Percentiles rank a stretch among this genome's conserved stretches.
phyloP scores from a whole-genome alignment of 2,113 vertebrate species.

The Empidonax traillii region DNA sequence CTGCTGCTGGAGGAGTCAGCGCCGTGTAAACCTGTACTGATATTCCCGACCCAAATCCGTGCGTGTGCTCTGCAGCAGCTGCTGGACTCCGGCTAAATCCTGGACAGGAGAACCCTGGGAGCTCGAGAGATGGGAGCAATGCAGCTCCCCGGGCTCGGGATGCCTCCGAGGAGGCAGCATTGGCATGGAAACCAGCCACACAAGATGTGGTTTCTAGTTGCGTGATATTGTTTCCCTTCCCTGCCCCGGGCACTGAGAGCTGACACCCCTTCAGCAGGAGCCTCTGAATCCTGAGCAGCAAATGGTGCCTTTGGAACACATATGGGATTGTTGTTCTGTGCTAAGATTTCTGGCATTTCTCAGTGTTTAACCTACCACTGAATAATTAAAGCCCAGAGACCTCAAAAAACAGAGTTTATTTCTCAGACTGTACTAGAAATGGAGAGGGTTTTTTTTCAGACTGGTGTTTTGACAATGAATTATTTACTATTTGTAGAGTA shows the following conservation, averaged over 20 bases:
- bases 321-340: background rate
- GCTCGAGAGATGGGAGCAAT: background rate
- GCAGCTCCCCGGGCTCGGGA: background rate
- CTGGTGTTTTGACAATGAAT: background rate
- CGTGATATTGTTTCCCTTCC: background rate
- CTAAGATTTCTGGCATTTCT: background rate
- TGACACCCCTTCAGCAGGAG: background rate
- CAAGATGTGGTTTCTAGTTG: background rate
- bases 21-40: background rate
- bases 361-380: background rate
- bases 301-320: background rate
- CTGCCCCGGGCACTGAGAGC: background rate
- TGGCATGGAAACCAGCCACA: background rate
- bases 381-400: background rate
- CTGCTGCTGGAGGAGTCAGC: background rate
- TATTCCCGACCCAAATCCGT: accelerated
- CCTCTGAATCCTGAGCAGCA: background rate
- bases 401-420: background rate
- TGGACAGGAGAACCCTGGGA: background rate
- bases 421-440: background rate
- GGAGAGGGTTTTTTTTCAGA: background rate
- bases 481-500: background rate
- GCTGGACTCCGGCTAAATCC: background rate
- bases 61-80: background rate
- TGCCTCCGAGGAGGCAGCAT: background rate